Percentiles rank a stretch among this genome's conserved stretches.
Conservation (phyloP, 35 echinoderm and acorn worm species). For the Apostichopus californicus region DNA sequence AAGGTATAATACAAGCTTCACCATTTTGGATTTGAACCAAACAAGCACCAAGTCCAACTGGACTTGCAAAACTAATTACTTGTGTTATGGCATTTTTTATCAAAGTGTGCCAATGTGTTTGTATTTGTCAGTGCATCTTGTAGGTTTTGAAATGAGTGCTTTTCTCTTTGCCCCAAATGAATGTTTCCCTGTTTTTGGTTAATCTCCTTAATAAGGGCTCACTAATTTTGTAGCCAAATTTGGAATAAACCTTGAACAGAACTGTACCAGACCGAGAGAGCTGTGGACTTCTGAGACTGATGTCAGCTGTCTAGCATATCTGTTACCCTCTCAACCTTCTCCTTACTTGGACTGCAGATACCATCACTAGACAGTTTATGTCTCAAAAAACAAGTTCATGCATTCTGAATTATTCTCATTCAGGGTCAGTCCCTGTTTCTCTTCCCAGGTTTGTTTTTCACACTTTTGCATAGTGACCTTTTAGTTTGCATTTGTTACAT, state of each 20-base stretch:
- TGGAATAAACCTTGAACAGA: constrained; percentile 60
- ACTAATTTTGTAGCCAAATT: constrained; percentile 62
- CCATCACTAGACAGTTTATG: no score
- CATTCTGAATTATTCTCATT: constrained; percentile 65
- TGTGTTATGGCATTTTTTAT: constrained; percentile 41
- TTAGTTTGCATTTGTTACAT: no score
- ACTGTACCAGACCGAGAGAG: constrained; percentile 64
- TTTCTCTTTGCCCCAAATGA: constrained; percentile 45
- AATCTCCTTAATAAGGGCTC: constrained; percentile 64
- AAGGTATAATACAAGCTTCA: constrained; percentile 12
- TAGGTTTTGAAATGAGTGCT: constrained; percentile 40
- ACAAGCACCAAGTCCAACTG: no score
- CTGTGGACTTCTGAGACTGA: constrained; percentile 52
- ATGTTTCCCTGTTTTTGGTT: constrained; percentile 59
- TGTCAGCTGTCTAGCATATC: constrained; percentile 46
- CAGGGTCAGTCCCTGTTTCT: background rate
- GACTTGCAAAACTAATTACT: background rate
- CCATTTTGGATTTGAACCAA: no score
- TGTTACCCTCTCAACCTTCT: no score
- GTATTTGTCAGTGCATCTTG: constrained; percentile 52
- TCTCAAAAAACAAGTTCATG: no score
- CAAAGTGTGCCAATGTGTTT: constrained; percentile 55
- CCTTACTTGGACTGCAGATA: no score
- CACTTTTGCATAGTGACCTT: no score
- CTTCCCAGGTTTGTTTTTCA: no score